Evolutionary conservation across 23 tunicate genomes (phyloP), one percentile per base, ranked within the genome.

Genomic region (Phallusia fumigata): DNA sequence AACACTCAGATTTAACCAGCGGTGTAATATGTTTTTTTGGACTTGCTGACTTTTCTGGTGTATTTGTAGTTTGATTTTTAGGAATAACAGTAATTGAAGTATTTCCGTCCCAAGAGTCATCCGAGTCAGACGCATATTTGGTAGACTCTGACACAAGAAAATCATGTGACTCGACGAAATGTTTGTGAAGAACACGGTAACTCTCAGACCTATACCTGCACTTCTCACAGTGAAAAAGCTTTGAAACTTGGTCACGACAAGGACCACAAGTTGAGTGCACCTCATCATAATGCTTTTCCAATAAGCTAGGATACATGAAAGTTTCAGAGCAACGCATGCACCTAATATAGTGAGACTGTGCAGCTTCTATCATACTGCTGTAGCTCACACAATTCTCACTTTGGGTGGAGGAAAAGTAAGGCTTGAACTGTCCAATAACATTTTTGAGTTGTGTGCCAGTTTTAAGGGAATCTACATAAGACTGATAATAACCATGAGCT

Each of bases 131-230:
- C 10, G 8, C 16, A 19, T 77, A 28, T 5, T 35, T 30, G 31
- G 81, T 33, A 40, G 81, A 2, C 11, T 36, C 31, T 2, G 53
- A 2, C 30, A 18, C 58, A 35, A 40, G 53, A 1, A 36, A 19
- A 6, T 6, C 28, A 32, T 80, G 83, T 2, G 22, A 16, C 3
- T 31, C 83, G 0, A 19, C 40, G 28, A 80, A 80, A 75, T 85
- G 88, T 18, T 24, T n/a, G 69, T 85, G 88, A 1, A 85, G 69
- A 15, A 31, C 24, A 36, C 34, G 78, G 78, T 85, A 85, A 49
- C 88, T 85, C 18, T 52, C 40, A 3, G 40, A 49, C 6, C 31
- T 36, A 36, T 58, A 79, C 5, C 45, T 24, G 32, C 88, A 85
- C 10, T 65, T 31, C 30, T 35, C 40, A 47, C 88, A 85, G 69